phyloP scores from a whole-genome alignment of 2,113 vertebrate genomes.

The Thalassarche chlororhynchos region DNA sequence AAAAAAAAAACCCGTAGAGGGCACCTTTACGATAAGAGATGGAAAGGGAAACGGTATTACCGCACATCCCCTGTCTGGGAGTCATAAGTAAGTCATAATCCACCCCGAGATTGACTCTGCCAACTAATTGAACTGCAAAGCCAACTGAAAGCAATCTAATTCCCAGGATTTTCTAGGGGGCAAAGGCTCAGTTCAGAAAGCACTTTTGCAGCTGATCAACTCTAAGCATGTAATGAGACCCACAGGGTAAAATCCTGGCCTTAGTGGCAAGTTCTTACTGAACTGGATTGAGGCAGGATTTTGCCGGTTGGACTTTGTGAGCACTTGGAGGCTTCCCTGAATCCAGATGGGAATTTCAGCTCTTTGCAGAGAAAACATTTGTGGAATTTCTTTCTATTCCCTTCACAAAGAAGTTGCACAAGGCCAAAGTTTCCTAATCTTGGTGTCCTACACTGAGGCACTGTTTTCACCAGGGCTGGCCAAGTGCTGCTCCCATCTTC shows the following conservation, averaged over 20 bases:
- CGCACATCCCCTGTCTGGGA: rapidly evolving
- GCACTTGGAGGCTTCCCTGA: background rate
- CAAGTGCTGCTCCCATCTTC: background rate
- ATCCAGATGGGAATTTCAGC: background rate
- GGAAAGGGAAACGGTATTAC: background rate
- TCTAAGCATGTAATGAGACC: background rate
- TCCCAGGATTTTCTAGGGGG: background rate
- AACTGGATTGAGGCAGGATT: background rate
- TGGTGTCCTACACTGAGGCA: background rate
- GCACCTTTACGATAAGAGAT: background rate
- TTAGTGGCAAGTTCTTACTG: background rate
- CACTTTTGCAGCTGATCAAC: background rate
- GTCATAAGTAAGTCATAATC: background rate
- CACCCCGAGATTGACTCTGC: background rate
- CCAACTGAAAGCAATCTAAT: background rate
- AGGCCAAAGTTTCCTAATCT: background rate
- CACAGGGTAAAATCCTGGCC: background rate
- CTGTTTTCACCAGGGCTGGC: background rate
- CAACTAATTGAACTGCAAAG: background rate
- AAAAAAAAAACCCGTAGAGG: background rate
- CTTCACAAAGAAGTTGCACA: background rate
- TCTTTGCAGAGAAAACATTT: background rate
- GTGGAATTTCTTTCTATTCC: background rate
- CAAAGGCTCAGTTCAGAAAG: background rate
- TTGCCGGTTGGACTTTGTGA: background rate